These are phyloP conservation scores for Pterophyllum scalare DNA, from an alignment of 2,113 vertebrate species.

Conservation along the genomic window DNA sequence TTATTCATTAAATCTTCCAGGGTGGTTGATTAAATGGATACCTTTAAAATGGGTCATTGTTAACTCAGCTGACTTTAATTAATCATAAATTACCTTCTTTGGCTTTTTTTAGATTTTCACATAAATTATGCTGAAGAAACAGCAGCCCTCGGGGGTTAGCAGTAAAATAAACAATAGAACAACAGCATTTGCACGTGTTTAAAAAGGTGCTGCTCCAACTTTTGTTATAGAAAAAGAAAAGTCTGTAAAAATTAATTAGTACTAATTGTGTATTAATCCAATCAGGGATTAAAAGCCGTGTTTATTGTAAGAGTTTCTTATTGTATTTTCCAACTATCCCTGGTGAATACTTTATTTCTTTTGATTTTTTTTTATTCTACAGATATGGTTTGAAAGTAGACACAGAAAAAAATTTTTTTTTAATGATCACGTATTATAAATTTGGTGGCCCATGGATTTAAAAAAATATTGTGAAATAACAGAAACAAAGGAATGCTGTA, in stretches of 20 bases:
- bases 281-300: neutral
- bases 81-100: slow-evolving; percentile 7
- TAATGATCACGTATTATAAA: too few species aligned
- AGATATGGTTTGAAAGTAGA: too few species aligned
- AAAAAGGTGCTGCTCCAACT: neutral
- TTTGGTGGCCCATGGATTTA: too few species aligned
- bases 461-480: too few species aligned
- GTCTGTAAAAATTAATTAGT: neutral
- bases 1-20: slow-evolving; percentile 4
- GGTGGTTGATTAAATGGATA: slow-evolving; percentile 1
- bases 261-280: too few species aligned
- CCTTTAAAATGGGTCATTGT: neutral
- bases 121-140: neutral
- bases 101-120: neutral
- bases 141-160: neutral
- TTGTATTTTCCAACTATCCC: neutral
- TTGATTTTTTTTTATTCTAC: fast-evolving
- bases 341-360: neutral
- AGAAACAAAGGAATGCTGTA: neutral
- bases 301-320: neutral
- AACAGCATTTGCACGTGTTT: neutral
- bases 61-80: slow-evolving; percentile 7
- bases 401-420: too few species aligned
- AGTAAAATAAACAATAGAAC: neutral
- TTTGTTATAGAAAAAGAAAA: too few species aligned